These are phyloP conservation scores for Agrilus biguttatus DNA, from an alignment of 2,888 invertebrate species.

Conservation along the genomic window DNA sequence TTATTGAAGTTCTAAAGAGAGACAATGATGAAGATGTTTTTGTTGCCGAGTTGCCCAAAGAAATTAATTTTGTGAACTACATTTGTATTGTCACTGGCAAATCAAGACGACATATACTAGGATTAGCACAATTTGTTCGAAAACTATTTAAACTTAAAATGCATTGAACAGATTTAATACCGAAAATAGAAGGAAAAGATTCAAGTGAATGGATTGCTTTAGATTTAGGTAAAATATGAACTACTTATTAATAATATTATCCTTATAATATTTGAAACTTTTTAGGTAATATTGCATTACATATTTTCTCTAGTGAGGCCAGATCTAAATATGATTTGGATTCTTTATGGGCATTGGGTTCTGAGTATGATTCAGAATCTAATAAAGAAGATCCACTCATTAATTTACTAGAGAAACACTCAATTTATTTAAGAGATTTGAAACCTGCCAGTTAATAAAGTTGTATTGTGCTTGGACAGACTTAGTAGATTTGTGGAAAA, in stretches of 20 bases:
- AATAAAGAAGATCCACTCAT: conserved; percentile 45
- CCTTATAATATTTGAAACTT: conserved; percentile 15
- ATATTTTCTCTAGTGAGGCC: conserved; percentile 62
- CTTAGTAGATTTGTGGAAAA: too few relatives aligned
- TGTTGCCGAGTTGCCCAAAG: conserved; percentile 59
- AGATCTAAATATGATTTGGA: conserved; percentile 74
- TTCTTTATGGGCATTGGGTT: conserved; percentile 79
- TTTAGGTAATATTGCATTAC: conserved; percentile 80
- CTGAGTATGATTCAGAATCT: conserved; percentile 58
- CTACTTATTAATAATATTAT: not conserved
- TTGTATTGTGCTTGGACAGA: not conserved
- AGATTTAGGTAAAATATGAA: conserved; percentile 56
- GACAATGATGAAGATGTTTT: conserved; percentile 73
- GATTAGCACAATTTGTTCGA: conserved; percentile 59
- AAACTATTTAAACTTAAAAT: conserved; percentile 64
- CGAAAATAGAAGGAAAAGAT: conserved; percentile 62
- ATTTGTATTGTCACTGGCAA: conserved; percentile 67
- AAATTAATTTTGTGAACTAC: conserved; percentile 69
- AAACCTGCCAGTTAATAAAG: conserved; percentile 36
- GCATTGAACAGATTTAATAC: conserved; percentile 43
- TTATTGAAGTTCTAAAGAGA: conserved; percentile 57
- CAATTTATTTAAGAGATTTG: conserved; percentile 45
- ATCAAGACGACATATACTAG: conserved; percentile 59
- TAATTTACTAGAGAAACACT: conserved; percentile 53
- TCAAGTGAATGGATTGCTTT: conserved; percentile 77